Conservation (phyloP, 2,113 vertebrate species). For the Oceanodroma tethys region DNA sequence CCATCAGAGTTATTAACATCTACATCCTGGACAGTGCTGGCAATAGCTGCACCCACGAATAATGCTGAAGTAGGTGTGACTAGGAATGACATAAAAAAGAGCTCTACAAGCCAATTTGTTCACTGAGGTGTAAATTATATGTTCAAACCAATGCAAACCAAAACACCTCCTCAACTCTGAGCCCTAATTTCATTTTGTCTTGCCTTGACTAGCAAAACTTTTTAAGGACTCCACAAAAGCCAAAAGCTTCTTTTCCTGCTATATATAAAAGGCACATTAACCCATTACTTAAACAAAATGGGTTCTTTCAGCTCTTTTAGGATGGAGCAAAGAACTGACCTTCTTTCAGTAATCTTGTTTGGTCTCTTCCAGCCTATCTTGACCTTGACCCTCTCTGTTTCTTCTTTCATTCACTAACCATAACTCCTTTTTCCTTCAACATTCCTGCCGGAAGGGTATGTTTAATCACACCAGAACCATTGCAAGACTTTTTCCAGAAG, state of each 20-base stretch:
- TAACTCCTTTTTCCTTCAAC: neutral
- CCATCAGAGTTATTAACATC: neutral
- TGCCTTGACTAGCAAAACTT: neutral
- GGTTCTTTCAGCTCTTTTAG: neutral
- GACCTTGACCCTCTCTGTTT: neutral
- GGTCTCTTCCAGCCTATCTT: neutral
- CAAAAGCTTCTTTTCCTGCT: neutral
- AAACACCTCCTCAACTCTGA: neutral
- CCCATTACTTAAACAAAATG: neutral
- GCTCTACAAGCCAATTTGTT: neutral
- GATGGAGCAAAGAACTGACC: neutral
- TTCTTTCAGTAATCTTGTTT: neutral
- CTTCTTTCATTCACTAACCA: neutral
- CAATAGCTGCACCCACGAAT: neutral
- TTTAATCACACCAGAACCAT: neutral
- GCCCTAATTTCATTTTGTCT: neutral
- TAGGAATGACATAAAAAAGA: neutral
- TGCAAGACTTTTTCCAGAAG: neutral
- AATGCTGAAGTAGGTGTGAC: neutral
- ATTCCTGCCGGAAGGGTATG: neutral
- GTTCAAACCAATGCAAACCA: neutral
- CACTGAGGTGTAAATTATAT: neutral
- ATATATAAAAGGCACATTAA: neutral
- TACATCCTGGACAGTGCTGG: neutral
- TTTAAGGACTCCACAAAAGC: neutral